Base-by-base conservation (phyloP, 1,140 invertebrate genomes). In the Neotoxoptera formosana region DNA sequence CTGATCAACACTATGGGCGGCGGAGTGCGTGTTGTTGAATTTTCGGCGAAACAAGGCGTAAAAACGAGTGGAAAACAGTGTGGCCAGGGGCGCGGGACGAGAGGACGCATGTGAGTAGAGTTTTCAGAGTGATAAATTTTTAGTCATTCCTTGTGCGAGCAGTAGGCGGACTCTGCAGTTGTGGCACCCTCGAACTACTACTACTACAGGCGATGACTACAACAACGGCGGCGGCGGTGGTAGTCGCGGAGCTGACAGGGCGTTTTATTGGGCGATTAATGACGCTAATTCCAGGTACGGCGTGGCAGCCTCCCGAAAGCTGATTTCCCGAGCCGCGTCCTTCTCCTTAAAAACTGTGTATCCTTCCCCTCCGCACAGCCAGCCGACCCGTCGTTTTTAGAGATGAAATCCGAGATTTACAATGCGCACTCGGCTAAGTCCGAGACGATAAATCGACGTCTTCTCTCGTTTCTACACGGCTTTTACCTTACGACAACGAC, bases 241-340 rank as follows among this genome's bases (percentile, higher is more conserved):
- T 20, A 56, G 53, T 36, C 41, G 41, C 36, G 23, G 51, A 81
- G 76, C 91, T 51, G 91, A 92, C 91, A 83, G 91, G 76, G 91
- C 91, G 36, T 83, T 83, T 92, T 92, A 92, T 92, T 92, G 91
- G 76, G 67, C 91, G 91, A 92, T 92, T 92, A 92, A 92, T 92
- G 91, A 83, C 30, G 91, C 47, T 92, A 92, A 92, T 92, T 92
- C 91, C 76, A 83, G 45, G 91, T 83, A n/a, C 56, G 56, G 8
- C n/a, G n/a, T 20, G 89, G 89, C 53, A 86, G 23, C 83, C 21
- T 45, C 83, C 36, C 87, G 48, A 83, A 47, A 91, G 67, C 91
- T 41, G 67, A 92, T 92, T 92, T 83, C 7, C 9, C 60, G 56
- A 48, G 67, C 17, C 25, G 4, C 11, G n/a, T 41, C 25, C n/a